Conservation (phyloP, 2,797 vertebrate genomes). For the Hoplostethus atlanticus region DNA sequence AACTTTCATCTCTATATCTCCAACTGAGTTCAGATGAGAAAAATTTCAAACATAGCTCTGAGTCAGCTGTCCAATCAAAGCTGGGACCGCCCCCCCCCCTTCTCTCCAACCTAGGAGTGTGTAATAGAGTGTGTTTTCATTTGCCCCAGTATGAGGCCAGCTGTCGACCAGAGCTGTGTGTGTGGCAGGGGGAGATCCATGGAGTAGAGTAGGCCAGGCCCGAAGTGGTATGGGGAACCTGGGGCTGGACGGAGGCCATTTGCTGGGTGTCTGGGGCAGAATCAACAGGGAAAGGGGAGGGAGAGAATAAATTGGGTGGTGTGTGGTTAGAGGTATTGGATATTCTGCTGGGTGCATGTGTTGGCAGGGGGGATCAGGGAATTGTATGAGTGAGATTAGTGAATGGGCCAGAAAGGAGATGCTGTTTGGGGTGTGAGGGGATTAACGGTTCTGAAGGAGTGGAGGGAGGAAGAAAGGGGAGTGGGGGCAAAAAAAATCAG, state of each 20-base stretch:
- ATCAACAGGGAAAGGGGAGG: constrained; percentile 60
- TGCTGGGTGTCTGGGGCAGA: constrained; percentile 78
- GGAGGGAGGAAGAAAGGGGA: constrained; percentile 13
- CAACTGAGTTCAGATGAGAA: constrained; percentile 64
- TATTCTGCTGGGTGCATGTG: constrained; percentile 48
- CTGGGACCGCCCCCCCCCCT: constrained; percentile 23
- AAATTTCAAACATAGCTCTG: constrained; percentile 68
- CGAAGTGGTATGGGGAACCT: constrained; percentile 56
- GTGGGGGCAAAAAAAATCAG: constrained; percentile 17
- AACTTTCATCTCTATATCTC: constrained; percentile 38
- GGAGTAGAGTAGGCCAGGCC: constrained; percentile 38
- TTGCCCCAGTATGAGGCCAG: constrained; percentile 82
- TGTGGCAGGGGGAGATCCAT: constrained; percentile 70
- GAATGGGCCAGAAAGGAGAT: constrained; percentile 43
- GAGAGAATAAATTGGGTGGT: constrained; percentile 21
- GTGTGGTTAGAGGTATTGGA: constrained; percentile 48
- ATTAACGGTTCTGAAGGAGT: constrained; percentile 42
- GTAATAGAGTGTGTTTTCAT: constrained; percentile 83
- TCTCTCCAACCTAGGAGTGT: constrained; percentile 53
- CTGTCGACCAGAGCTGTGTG: constrained; percentile 83
- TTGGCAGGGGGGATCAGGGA: constrained; percentile 3
- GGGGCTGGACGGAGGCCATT: constrained; percentile 79
- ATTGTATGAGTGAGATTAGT: constrained; percentile 50
- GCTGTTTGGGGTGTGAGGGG: constrained; percentile 43
- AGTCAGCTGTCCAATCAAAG: constrained; percentile 82